Base-by-base conservation (phyloP, 2,797 vertebrate species). In the Eulemur albifrons region DNA sequence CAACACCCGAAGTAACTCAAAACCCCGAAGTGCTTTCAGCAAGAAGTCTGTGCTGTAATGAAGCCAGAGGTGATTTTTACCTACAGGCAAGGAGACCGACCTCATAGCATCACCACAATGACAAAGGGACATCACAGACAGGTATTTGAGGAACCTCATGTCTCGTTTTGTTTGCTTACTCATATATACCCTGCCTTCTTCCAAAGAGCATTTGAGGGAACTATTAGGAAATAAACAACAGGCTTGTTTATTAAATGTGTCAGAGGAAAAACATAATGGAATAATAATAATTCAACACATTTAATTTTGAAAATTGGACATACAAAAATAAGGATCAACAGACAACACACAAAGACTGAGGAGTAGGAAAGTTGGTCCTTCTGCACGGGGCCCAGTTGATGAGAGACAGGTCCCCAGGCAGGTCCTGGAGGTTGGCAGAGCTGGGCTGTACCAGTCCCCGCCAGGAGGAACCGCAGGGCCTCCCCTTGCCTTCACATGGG, bases 251-350 rank as follows among this genome's bases (percentile, higher is more conserved):
- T 81, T 84, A 90, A 90, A 85, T 27, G 38, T 13, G 75, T 94
- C 77, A 59, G 43, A 86, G 83, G 79, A 90, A 96, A 93, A 81
- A 25, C 52, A 65, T 73, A 40, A 80, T 13, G 1, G n/a, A 92
- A 94, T n/a, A 87, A 72, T 85, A 77, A 93, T 81, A 88, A 95
- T 48, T 52, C 69, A 80, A 81, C 63, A 90, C 32, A 70, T 48
- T 90, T 79, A 82, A 94, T 59, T 93, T 88, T 77, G 7, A 83
- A 88, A 96, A 57, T 9, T n/a, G 69, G 89, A 69, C 17, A 61
- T 48, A 82, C 12, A 96, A 73, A 94, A 96, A 27, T 67, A 84
- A 94, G 90, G 61, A 70, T 77, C 45, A 85, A 76, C 83, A 85
- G 2, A n/a, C 38, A 57, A 65, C 52, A 76, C 43, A 30, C 82